These are phyloP conservation scores for Anhinga anhinga DNA, from an alignment of 2,113 vertebrate species.

Conservation along the genomic window DNA sequence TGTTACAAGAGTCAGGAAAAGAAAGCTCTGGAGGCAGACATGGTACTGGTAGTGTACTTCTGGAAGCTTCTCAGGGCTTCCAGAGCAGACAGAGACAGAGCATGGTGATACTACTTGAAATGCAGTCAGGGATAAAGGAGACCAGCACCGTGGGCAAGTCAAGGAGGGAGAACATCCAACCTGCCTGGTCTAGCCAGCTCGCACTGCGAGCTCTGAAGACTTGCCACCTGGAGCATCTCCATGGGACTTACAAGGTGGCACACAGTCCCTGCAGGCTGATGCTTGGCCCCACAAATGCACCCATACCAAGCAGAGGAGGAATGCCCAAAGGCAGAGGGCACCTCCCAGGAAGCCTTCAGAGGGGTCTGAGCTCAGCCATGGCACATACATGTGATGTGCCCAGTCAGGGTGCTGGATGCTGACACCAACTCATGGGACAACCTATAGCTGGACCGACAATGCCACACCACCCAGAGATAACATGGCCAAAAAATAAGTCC, in stretches of 20 bases:
- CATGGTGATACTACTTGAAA: background rate
- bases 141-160: background rate
- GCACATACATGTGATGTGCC: too few relatives aligned
- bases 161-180: background rate
- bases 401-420: accelerated
- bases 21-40: background rate
- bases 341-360: background rate
- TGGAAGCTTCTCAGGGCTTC: background rate
- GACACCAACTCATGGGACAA: background rate
- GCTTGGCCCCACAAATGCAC: background rate
- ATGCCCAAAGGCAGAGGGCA: background rate
- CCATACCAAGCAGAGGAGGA: background rate
- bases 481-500: accelerated
- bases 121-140: background rate
- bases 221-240: background rate
- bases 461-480: background rate
- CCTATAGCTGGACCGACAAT: background rate
- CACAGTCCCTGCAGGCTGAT: background rate
- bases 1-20: background rate
- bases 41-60: background rate
- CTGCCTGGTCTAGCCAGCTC: background rate
- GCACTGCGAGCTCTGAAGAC: background rate
- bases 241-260: background rate
- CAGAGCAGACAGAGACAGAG: background rate
- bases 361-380: background rate